Evolutionary conservation across 1,140 invertebrate species (phyloP).

Genomic region (Bombus consobrinus): DNA sequence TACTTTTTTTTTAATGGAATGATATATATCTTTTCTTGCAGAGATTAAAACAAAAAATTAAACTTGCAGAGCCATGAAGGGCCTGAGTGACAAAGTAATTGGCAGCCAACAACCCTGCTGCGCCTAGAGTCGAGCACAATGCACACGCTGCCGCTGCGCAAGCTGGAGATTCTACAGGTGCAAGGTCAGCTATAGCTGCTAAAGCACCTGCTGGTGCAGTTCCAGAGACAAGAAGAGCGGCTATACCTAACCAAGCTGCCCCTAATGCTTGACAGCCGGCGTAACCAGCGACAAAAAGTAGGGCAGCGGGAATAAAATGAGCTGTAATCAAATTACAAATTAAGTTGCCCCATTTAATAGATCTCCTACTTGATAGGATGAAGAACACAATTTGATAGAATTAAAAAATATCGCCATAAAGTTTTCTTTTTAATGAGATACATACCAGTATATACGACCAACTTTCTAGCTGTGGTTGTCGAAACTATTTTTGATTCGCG

Average conservation of each 20-base stretch:
- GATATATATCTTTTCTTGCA: slow-evolving; percentile 72
- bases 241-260: slow-evolving; percentile 84
- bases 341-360: background rate
- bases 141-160: slow-evolving; percentile 84
- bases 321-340: slow-evolving; percentile 72
- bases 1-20: background rate
- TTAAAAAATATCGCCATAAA: background rate
- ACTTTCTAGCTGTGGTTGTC: slow-evolving; percentile 84
- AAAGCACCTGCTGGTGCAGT: slow-evolving; percentile 84
- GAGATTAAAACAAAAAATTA: slow-evolving; percentile 61
- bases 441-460: slow-evolving; percentile 85
- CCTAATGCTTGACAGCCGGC: slow-evolving; percentile 85
- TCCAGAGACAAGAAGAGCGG: slow-evolving; percentile 84
- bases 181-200: slow-evolving; percentile 84
- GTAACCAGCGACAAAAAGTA: slow-evolving; percentile 85
- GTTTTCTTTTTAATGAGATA: background rate
- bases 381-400: background rate
- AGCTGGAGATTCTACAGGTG: slow-evolving; percentile 82
- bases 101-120: slow-evolving; percentile 84
- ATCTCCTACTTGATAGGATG: background rate
- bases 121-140: slow-evolving; percentile 84
- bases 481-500: slow-evolving; percentile 84
- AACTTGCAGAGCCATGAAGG: slow-evolving; percentile 84
- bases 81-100: slow-evolving; percentile 85
- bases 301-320: slow-evolving; percentile 84